Evolutionary conservation across 2,888 invertebrate species (phyloP), one percentile per base, ranked within the genome.

Genomic region (Catocala nupta): DNA sequence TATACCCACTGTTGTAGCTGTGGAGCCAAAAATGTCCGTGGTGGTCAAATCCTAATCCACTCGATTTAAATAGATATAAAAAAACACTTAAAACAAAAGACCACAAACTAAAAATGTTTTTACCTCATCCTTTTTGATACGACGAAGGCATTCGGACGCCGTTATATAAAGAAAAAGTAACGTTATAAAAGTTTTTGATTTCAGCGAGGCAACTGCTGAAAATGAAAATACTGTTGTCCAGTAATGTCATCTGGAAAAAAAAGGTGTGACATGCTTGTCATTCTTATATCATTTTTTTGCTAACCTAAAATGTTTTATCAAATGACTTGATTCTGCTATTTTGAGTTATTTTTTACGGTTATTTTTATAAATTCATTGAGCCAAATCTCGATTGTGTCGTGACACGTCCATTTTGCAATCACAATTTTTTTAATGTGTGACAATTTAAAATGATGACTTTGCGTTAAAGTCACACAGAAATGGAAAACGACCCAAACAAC

Each of bases 291-390:
- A 92, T 92, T 92, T 93, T 93, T 94, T 94, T 93, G 93, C 92
- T 94, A 93, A 94, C 94, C 93, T 93, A 94, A 94, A 94, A 94
- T 94, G 94, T 93, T 93, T 93, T 90, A 90, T 92, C 93, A 92
- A 93, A 93, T 92, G 92, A 91, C 92, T 92, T 94, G 90, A 94
- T 91, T 90, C 87, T 90, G 85, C 81, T 89, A 84, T 90, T 92
- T 93, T 89, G 88, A 86, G 85, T 86, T 83, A 88, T 91, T 92
- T 92, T 92, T 92, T 91, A 91, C 89, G 81, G 78, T 89, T 90
- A 90, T 90, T 93, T 93, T 93, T 91, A 90, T 80, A 91, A 90
- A 91, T 89, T 92, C 88, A 87, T 86, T 85, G 77, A 88, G 83
- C 87, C 86, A 94, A 94, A 94, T 94, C 92, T 90, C 90, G 89